A percentile compares a stretch with the other conserved stretches of the same genome.
Evolutionary conservation across 2,113 vertebrate species (phyloP).

Genomic region (Propithecus coquereli): DNA sequence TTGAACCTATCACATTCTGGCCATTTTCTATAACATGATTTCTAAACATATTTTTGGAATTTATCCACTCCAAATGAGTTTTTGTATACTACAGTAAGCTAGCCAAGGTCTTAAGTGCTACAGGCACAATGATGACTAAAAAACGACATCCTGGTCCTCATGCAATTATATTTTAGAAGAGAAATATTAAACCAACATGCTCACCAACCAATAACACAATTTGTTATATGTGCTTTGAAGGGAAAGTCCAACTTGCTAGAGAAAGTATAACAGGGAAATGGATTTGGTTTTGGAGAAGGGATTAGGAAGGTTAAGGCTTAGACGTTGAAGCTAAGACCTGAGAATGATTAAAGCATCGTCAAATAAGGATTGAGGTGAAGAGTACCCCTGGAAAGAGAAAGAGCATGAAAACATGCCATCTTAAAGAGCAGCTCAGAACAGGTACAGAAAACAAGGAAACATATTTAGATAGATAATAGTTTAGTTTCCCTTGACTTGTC

Average conservation of each 20-base stretch:
- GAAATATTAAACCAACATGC: background rate
- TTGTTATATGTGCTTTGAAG: background rate
- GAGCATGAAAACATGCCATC: background rate
- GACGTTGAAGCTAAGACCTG: background rate
- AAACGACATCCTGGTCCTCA: background rate
- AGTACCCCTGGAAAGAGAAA: background rate
- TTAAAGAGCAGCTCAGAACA: background rate
- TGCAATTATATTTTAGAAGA: background rate
- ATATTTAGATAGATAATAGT: background rate
- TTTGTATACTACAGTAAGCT: background rate
- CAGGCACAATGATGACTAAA: background rate
- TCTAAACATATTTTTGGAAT: conserved; percentile 37
- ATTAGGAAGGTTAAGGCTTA: background rate
- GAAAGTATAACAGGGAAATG: background rate
- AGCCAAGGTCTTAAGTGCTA: background rate
- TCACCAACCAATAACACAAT: background rate
- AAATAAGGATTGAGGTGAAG: background rate
- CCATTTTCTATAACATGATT: background rate
- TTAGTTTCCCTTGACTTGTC: background rate
- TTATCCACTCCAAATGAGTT: background rate
- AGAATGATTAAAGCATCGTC: background rate
- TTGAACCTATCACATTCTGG: background rate
- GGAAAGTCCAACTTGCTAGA: background rate
- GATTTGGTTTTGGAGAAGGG: background rate
- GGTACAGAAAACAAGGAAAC: background rate